Percentiles rank a stretch among this genome's conserved stretches.
phyloP scores from a whole-genome alignment of 2,113 vertebrate genomes.

The Dicentrarchus labrax region DNA sequence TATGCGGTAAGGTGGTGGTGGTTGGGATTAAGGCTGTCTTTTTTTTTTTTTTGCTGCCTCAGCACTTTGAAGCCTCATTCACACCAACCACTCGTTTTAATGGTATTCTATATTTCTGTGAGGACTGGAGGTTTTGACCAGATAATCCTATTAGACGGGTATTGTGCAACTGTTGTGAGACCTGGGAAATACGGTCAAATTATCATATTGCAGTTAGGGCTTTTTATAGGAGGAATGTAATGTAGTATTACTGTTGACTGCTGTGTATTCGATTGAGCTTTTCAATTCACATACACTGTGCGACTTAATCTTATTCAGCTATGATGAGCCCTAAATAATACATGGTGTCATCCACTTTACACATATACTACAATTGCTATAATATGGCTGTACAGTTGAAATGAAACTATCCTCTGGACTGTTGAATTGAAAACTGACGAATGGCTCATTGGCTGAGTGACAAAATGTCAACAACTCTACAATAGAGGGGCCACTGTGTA shows the following conservation, averaged over 20 bases:
- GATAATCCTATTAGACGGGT: conserved; percentile 57
- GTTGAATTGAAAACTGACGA: background rate
- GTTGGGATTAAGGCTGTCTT: conserved; percentile 31
- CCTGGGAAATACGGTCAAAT: conserved; percentile 15
- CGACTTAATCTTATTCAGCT: background rate
- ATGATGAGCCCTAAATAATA: background rate
- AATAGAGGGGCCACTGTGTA: too few species aligned
- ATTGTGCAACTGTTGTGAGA: background rate
- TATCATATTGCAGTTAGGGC: conserved; percentile 8
- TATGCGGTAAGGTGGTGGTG: background rate
- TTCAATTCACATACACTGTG: background rate
- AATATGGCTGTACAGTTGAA: background rate
- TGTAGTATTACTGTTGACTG: background rate
- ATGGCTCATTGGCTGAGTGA: background rate
- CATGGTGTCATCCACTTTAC: background rate
- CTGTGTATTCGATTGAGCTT: background rate
- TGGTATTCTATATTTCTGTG: conserved; percentile 35
- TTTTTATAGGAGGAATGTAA: background rate
- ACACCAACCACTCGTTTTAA: conserved; percentile 40
- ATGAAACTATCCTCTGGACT: background rate
- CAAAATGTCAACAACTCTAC: background rate
- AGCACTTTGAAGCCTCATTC: conserved; percentile 45
- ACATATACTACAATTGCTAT: background rate
- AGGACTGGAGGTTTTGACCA: conserved; percentile 42
- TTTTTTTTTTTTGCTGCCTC: conserved; percentile 34